Evolutionary conservation across 2,797 vertebrate species (phyloP).

Genomic region (Chelon auratus): DNA sequence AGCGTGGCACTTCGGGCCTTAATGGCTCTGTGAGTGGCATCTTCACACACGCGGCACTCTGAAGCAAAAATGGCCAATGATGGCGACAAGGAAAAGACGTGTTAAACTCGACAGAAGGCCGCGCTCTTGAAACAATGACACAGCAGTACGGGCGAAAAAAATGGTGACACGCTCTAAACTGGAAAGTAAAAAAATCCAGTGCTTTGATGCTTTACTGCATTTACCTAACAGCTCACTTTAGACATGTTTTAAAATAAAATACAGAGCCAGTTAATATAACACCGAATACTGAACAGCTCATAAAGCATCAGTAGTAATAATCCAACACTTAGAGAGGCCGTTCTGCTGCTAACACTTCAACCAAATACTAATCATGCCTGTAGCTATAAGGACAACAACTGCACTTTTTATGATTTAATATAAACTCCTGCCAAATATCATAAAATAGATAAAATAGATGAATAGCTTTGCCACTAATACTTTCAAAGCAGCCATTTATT

Average conservation of each 20-base stretch:
- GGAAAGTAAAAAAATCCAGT: background rate
- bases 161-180: background rate
- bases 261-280: background rate
- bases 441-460: constrained; percentile 10
- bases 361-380: background rate
- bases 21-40: constrained; percentile 69
- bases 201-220: background rate
- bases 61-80: constrained; percentile 57
- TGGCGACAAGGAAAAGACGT: constrained; percentile 23
- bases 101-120: constrained; percentile 30
- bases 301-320: background rate
- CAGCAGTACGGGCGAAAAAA: background rate
- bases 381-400: constrained; percentile 6
- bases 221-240: background rate
- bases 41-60: constrained; percentile 51
- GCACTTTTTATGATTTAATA: background rate
- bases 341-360: background rate
- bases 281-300: background rate
- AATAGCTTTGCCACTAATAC: constrained; percentile 8
- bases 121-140: constrained; percentile 13
- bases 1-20: constrained; percentile 63
- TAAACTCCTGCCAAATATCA: background rate
- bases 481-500: constrained; percentile 38
- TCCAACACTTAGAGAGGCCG: constrained; percentile 2
- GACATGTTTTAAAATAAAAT: background rate